A percentile compares a stretch with the other conserved stretches of the same genome.
Conservation (phyloP, 2,797 vertebrate species). For the Enteromius afrohamiltoni region DNA sequence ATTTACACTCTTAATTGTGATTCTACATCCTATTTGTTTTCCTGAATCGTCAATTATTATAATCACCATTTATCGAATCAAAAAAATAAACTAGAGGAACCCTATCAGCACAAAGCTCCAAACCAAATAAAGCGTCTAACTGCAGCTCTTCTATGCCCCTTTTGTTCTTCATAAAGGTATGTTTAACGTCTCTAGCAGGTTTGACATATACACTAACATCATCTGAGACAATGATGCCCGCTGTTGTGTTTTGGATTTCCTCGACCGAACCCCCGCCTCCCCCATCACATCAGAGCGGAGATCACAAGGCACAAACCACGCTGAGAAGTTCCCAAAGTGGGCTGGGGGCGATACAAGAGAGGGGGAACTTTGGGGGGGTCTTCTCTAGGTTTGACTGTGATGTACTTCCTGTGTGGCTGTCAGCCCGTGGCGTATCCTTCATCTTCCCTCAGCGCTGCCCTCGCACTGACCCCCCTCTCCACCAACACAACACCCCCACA, state of each 20-base stretch:
- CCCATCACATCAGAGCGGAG: conserved; percentile 58
- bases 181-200: neutral
- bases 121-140: neutral
- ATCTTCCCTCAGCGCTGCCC: conserved; percentile 73
- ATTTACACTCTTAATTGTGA: neutral
- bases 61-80: neutral
- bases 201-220: conserved; percentile 27
- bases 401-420: conserved; percentile 82
- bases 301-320: conserved; percentile 58
- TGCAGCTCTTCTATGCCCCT: neutral
- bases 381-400: conserved; percentile 74
- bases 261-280: conserved; percentile 47
- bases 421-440: conserved; percentile 76
- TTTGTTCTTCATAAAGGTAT: conserved; percentile 13
- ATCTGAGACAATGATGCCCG: conserved; percentile 41
- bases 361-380: conserved; percentile 57
- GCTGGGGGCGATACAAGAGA: conserved; percentile 54
- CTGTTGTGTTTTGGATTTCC: conserved; percentile 57
- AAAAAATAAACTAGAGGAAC: neutral
- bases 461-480: conserved; percentile 60
- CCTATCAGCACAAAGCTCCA: neutral
- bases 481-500: conserved; percentile 70
- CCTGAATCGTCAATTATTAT: neutral
- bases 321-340: conserved; percentile 58
- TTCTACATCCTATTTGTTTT: neutral